Conservation (phyloP, 2,797 vertebrate species). For the Carcharodon carcharias region DNA sequence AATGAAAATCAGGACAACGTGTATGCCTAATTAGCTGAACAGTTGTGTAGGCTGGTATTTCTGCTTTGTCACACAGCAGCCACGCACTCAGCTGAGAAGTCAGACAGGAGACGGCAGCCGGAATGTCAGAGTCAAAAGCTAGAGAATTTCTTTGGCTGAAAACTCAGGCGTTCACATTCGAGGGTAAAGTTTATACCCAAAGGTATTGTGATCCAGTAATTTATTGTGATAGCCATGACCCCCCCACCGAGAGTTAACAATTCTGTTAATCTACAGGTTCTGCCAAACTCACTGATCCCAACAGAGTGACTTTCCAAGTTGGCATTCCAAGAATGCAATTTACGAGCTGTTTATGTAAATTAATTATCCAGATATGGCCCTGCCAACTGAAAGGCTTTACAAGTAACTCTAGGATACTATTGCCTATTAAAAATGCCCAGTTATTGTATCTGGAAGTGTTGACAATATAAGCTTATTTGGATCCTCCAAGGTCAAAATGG, state of each 20-base stretch:
- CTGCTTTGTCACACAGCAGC: not conserved
- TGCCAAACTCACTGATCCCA: not conserved
- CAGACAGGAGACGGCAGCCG: not conserved
- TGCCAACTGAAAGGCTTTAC: not conserved
- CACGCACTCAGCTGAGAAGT: not conserved
- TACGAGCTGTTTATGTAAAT: not conserved
- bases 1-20: not conserved
- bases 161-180: not conserved
- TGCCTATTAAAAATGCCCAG: not conserved
- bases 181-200: not conserved
- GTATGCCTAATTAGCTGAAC: not conserved
- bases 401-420: not conserved
- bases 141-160: not conserved
- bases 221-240: not conserved
- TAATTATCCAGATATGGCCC: not conserved
- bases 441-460: not conserved
- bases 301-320: not conserved
- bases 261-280: not conserved
- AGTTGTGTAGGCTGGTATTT: not conserved
- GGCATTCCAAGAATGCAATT: not conserved
- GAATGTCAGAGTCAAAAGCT: not conserved
- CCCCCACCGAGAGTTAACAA: not conserved
- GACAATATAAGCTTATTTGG: not conserved
- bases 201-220: not conserved
- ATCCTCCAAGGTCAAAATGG: not conserved